Evolutionary conservation across 2,113 vertebrate species (phyloP).

Genomic region (Lichenostomus cassidix): DNA sequence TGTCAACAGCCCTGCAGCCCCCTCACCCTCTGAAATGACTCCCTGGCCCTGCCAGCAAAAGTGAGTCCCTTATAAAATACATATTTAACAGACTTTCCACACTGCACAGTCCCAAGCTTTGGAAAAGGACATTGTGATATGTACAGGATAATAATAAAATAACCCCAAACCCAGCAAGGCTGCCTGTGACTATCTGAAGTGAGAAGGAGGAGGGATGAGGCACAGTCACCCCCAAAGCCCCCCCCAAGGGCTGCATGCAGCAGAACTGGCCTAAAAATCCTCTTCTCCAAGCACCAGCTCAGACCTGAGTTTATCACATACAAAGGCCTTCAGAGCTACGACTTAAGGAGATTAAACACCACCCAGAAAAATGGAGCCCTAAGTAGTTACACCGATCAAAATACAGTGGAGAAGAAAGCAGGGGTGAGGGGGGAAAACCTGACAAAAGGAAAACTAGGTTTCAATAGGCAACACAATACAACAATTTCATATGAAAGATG

Average conservation of each 20-base stretch:
- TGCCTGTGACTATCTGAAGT: neutral
- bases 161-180: neutral
- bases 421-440: conserved; percentile 44
- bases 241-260: neutral
- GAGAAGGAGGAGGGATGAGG: neutral
- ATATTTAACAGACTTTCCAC: neutral
- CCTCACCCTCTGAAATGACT: fast-evolving
- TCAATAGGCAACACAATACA: conserved; percentile 73
- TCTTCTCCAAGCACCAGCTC: neutral
- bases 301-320: conserved; percentile 20
- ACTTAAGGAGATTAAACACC: conserved; percentile 66
- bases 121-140: neutral
- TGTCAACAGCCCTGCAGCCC: neutral
- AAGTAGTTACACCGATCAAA: conserved; percentile 60
- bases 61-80: neutral
- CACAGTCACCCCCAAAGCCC: neutral
- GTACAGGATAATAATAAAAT: neutral
- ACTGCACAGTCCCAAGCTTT: neutral
- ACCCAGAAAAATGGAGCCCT: conserved; percentile 59
- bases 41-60: neutral
- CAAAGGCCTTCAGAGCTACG: conserved; percentile 31
- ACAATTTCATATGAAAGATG: conserved; percentile 67
- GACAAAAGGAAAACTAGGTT: conserved; percentile 71
- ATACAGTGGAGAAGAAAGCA: conserved; percentile 63
- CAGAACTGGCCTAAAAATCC: conserved; percentile 14